Percentiles rank a stretch among this genome's conserved stretches.
These are phyloP conservation scores for Macrocentrus cingulum DNA, from an alignment of 1,140 invertebrate species.

Conservation along the genomic window DNA sequence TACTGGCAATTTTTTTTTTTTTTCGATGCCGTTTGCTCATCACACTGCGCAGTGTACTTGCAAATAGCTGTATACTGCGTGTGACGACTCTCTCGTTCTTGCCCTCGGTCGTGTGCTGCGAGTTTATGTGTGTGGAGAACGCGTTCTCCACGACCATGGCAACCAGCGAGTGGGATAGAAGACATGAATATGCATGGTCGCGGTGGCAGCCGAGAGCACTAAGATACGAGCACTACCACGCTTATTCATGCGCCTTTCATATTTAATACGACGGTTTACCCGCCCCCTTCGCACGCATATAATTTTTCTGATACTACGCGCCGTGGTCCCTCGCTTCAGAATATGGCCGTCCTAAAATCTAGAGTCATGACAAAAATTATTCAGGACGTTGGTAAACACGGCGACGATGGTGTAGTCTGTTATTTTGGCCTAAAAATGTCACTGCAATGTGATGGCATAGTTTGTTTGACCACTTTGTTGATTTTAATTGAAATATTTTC, in stretches of 20 bases:
- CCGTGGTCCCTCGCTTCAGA: background rate
- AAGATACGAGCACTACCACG: conserved; percentile 45
- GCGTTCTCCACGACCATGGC: background rate
- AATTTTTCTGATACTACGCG: conserved; percentile 42
- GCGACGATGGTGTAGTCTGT: background rate
- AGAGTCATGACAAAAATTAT: conserved; percentile 19
- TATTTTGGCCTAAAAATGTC: background rate
- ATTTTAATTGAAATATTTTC: no score
- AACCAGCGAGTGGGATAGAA: conserved; percentile 28
- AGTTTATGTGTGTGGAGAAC: background rate
- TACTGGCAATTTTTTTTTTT: no score
- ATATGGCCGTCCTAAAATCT: conserved; percentile 29
- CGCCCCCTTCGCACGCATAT: conserved; percentile 33
- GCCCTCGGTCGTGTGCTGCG: background rate
- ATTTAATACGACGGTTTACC: conserved; percentile 53
- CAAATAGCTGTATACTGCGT: no score
- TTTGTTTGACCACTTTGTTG: no score
- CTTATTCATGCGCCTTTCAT: conserved; percentile 55
- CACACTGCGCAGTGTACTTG: no score
- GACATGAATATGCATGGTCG: conserved; percentile 47
- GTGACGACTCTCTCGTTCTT: background rate
- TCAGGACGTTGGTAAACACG: background rate
- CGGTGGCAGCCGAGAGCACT: conserved; percentile 36
- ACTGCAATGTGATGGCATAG: no score
- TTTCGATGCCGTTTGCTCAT: no score